Base-by-base conservation (phyloP, 2,113 vertebrate species). In the Serilophus lunatus region DNA sequence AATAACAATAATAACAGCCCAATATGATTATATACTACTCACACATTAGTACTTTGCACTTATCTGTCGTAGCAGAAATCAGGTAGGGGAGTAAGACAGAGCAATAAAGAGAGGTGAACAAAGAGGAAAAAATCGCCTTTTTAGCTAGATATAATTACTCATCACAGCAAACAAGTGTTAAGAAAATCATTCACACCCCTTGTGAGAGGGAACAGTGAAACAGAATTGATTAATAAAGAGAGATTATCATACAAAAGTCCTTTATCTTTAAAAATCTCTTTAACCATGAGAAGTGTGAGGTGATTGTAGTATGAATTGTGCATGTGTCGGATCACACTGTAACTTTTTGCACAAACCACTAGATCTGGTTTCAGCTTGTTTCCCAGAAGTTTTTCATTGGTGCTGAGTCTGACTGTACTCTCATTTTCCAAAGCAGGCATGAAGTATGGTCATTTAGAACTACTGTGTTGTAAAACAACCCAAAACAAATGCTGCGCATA, bases 1-100 rank as follows among this genome's bases (percentile, higher is more conserved):
- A 85, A 87, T 35, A 93, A 90, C 13, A 44, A 47, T 12, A 42
- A 63, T 63, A 63, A 47, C 12, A 56, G 10, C 7, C 9, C 17
- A 54, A 16, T 84, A 68, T 80, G 50, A 86, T 78, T 92, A 75
- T 71, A 17, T 64, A 50, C 18, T 65, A 25, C 51, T 91, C 71
- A 45, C 23, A 70, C 33, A 31, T 86, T 54, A 68, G 45, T 68
- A 69, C 49, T 56, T 91, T 51, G 35, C 36, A 56, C 18, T 81
- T 93, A 71, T 7, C 65, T 66, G 50, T 63, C 49, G 71, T 10
- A 86, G 50, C 38, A 90, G 72, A 88, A 90, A 83, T 81, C 47
- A 82, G n/a, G 28, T 57, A 60, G 4, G 14, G 44, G n/a, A 76
- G 15, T 40, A 59, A 69, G 16, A 72, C 13, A 28, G 42, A 59